phyloP scores from a whole-genome alignment of 2,888 invertebrate species.

The Lithophane socia region DNA sequence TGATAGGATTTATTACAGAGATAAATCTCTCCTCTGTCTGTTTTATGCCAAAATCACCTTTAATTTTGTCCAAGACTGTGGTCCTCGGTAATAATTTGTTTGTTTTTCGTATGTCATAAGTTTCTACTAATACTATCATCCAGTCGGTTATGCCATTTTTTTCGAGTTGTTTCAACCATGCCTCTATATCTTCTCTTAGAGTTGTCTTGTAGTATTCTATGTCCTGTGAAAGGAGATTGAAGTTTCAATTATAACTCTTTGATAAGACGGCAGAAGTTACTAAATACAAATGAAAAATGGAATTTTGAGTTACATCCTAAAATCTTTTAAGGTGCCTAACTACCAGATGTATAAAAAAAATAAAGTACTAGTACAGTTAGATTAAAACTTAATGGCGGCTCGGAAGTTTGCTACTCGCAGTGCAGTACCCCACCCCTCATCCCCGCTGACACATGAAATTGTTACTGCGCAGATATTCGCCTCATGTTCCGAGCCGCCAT shows the following conservation, averaged over 20 bases:
- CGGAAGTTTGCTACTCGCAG: no score
- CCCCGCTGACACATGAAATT: no score
- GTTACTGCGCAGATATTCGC: no score
- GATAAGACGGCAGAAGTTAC: no score
- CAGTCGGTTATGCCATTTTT: constrained; percentile 95
- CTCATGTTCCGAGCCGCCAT: no score
- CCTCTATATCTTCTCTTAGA: constrained; percentile 96
- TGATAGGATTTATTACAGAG: constrained; percentile 97
- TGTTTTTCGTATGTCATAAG: constrained; percentile 96
- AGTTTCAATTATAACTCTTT: no score
- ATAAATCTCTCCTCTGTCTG: constrained; percentile 95
- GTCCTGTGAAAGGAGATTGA: constrained; percentile 91
- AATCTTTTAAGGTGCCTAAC: no score
- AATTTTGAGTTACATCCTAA: neutral
- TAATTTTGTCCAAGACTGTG: constrained; percentile 98
- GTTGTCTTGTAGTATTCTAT: constrained; percentile 97
- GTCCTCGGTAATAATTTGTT: constrained; percentile 97
- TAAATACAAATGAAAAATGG: no score
- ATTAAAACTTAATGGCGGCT: no score
- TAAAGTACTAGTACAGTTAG: neutral
- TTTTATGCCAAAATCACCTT: constrained; percentile 97
- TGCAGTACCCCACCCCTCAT: no score
- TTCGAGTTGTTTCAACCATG: constrained; percentile 95
- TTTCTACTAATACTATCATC: constrained; percentile 98
- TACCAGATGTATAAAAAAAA: neutral